Percentiles rank a stretch among this genome's conserved stretches.
Conservation (phyloP, 2,888 invertebrate species). For the Ectropis crepuscularia region DNA sequence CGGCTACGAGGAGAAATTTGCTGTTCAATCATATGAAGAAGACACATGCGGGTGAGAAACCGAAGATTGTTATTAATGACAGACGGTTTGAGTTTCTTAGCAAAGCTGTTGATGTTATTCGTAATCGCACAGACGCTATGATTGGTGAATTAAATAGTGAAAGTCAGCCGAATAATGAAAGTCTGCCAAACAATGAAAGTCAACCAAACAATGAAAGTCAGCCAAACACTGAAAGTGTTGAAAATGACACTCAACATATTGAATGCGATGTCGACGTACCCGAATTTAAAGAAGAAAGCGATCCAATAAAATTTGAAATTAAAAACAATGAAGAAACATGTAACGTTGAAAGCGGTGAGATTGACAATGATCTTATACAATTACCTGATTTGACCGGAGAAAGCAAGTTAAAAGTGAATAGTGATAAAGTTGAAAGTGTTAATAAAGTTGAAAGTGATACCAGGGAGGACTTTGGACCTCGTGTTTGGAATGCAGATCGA, state of each 20-base stretch:
- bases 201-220: neutral
- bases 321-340: neutral
- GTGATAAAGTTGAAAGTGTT: neutral
- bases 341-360: neutral
- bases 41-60: constrained; percentile 33
- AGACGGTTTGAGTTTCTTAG: neutral
- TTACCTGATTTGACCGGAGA: too few species aligned
- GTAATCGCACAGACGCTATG: neutral
- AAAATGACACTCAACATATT: neutral
- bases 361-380: neutral
- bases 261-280: neutral
- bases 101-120: neutral
- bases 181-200: neutral
- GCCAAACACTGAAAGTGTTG: neutral
- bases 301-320: neutral
- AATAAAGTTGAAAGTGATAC: neutral
- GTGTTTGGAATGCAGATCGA: neutral
- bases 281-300: neutral
- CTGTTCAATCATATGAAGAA: constrained; percentile 59
- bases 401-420: neutral
- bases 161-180: neutral
- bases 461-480: neutral
- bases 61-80: constrained; percentile 6
- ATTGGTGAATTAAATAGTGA: neutral
- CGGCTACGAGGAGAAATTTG: constrained; percentile 55